Percentiles rank a stretch among this genome's conserved stretches.
Conservation (phyloP, 2,797 vertebrate genomes). For the Brachymystax lenok region DNA sequence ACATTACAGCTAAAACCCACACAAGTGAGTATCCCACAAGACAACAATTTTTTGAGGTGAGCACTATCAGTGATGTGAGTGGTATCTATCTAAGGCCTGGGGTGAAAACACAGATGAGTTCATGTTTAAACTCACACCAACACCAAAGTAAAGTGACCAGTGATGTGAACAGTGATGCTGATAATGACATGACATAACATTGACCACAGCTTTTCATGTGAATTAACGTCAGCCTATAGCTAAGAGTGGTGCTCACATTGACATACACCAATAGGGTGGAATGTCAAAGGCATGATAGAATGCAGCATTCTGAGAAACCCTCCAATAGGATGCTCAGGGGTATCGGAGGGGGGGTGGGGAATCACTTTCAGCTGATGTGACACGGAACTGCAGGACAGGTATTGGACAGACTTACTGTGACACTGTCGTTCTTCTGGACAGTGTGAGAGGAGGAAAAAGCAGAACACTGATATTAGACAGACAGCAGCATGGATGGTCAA, state of each 20-base stretch:
- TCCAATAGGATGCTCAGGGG: slow-evolving; percentile 36
- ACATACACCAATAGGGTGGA: slow-evolving; percentile 6
- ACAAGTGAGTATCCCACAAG: background rate
- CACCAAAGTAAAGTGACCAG: too few species aligned
- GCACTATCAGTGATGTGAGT: too few species aligned
- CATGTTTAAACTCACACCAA: too few species aligned
- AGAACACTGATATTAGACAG: slow-evolving; percentile 62
- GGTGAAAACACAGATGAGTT: too few species aligned
- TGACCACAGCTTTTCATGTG: too few species aligned
- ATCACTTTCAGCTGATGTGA: slow-evolving; percentile 24
- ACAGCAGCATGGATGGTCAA: slow-evolving; percentile 9
- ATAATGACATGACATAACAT: too few species aligned
- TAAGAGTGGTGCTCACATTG: too few species aligned
- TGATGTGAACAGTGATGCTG: too few species aligned
- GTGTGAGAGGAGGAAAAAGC: slow-evolving; percentile 70
- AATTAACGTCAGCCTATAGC: too few species aligned
- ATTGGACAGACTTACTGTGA: slow-evolving; percentile 83
- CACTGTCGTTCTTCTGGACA: slow-evolving; percentile 87
- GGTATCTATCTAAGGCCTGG: background rate
- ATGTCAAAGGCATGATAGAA: slow-evolving; percentile 37
- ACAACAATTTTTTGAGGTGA: background rate
- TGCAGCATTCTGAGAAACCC: slow-evolving; percentile 24
- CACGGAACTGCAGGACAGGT: slow-evolving; percentile 25
- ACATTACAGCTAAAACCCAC: background rate
- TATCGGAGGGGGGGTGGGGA: background rate